Conservation (phyloP, 1,140 invertebrate genomes). For the Bombus waltoni region DNA sequence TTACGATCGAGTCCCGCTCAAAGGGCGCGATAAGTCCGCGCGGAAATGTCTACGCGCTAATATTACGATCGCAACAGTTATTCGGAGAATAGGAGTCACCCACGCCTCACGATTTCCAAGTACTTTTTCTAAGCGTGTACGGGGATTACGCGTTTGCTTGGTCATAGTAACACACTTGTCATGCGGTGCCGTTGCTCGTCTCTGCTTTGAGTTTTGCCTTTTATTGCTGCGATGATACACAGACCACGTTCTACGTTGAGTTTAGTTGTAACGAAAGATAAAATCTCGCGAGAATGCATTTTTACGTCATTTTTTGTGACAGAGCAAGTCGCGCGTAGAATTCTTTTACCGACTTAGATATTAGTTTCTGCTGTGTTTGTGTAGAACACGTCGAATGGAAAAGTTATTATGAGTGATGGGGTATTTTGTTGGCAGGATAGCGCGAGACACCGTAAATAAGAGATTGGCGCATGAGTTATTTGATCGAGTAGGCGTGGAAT, state of each 20-base stretch:
- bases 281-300: background rate
- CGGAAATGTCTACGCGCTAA: constrained; percentile 46
- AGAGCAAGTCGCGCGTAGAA: background rate
- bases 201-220: background rate
- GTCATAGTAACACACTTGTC: background rate
- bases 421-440: background rate
- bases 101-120: constrained; percentile 32
- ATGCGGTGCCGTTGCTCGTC: background rate
- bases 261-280: background rate
- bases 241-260: background rate
- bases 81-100: constrained; percentile 42
- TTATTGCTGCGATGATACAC: background rate
- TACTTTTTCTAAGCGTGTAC: background rate
- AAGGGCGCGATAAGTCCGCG: constrained; percentile 52
- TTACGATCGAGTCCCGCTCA: constrained; percentile 48
- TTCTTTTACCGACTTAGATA: background rate
- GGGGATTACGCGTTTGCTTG: background rate
- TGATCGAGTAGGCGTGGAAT: background rate
- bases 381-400: background rate
- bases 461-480: background rate
- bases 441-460: background rate
- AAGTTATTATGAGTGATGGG: background rate
- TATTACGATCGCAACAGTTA: constrained; percentile 44
- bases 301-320: background rate
- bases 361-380: background rate